Percentiles rank a stretch among this genome's conserved stretches.
Conservation (phyloP, 2,888 invertebrate species). For the Mythimna vitellina region DNA sequence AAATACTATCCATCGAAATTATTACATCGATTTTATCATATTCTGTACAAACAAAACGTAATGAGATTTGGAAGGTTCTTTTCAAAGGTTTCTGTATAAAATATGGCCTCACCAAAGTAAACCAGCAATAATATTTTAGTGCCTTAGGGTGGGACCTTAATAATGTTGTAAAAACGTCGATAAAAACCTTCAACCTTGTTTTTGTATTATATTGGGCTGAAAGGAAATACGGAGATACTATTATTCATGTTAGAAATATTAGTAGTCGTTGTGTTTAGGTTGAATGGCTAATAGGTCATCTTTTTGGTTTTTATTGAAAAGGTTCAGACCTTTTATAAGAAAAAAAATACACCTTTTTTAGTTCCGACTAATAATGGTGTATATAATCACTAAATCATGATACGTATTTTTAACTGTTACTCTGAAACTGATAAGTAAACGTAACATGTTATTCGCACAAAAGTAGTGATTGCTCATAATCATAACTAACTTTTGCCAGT, state of each 20-base stretch:
- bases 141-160: slow-evolving; percentile 58
- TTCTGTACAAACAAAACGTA: slow-evolving; percentile 42
- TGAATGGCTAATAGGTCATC: not conserved
- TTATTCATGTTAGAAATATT: slow-evolving; percentile 41
- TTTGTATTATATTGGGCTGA: slow-evolving; percentile 41
- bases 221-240: slow-evolving; percentile 28
- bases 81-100: slow-evolving; percentile 59
- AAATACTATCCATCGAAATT: slow-evolving; percentile 21
- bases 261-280: slow-evolving; percentile 11
- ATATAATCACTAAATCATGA: no score
- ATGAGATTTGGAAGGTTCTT: slow-evolving; percentile 45
- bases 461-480: no score
- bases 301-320: slow-evolving; percentile 8
- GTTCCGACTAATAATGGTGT: no score
- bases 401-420: no score
- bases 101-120: slow-evolving; percentile 59
- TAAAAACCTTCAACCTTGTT: slow-evolving; percentile 58
- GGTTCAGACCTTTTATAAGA: not conserved
- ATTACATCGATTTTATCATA: slow-evolving; percentile 36
- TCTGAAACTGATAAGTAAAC: no score
- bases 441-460: no score
- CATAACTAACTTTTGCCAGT: no score
- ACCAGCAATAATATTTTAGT: slow-evolving; percentile 63
- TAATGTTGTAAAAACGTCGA: slow-evolving; percentile 63
- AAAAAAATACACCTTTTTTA: not conserved